Evolutionary conservation across 2,797 vertebrate species (phyloP), one percentile per base, ranked within the genome.

Genomic region (Micromesistius poutassou): DNA sequence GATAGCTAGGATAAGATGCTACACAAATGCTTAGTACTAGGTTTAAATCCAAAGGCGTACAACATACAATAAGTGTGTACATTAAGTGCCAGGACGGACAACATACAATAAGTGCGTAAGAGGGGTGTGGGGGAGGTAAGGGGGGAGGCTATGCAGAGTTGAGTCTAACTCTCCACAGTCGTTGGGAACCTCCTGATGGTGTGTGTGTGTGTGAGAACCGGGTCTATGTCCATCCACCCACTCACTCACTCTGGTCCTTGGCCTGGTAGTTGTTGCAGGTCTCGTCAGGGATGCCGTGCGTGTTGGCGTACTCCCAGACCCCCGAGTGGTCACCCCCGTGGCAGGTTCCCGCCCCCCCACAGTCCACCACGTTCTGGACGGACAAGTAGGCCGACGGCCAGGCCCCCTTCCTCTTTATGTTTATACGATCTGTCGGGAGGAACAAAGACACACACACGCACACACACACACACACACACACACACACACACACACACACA

Each of bases 181-280:
- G 33, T 35, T 3, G 33, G 5, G 33, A 35, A 1, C 33, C 33
- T 35, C 33, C 33, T 33, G 33, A 10, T 38, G 36, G 7, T 10
- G 36, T 36, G 36, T 38, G 8, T 38, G 9, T 38, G 33, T 35
- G 5, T 6, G 33, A 6, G 33, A 35, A 35, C 33, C 33, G 33
- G 33, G 5, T 35, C 33, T 6, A 6, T 35, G n/a, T n/a, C n/a
- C n/a, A n/a, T 33, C 33, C 33, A 38, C 7, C 36, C 36, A 38
- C 36, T 40, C 1, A 35, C 89, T 82, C 25, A 92, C 98, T 72
- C 85, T 99, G 98, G 86, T 99, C 95, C 91, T 95, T 98, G 38
- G 98, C 98, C 87, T 99, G 98, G 91, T 99, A 99, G 93, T 99
- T 99, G 88, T 99, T 99, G 91, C 98, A 99, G 82, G 98, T 99